Conservation (phyloP, 2,113 vertebrate genomes). For the Lutjanus erythropterus region DNA sequence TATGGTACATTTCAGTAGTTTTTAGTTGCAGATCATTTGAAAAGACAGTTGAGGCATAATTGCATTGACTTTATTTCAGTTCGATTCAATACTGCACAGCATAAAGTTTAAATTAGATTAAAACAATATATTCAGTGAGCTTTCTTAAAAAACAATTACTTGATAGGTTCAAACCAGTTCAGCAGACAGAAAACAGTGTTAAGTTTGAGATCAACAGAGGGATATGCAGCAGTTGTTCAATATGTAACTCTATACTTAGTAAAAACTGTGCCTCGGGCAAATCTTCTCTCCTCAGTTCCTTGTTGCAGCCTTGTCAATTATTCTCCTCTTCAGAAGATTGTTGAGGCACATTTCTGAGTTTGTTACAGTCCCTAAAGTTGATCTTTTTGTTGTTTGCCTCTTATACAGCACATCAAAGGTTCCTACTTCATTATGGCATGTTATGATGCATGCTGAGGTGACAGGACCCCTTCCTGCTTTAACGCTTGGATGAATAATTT, state of each 20-base stretch:
- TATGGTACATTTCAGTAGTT: neutral
- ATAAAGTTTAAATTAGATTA: neutral
- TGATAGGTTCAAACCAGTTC: constrained; percentile 16
- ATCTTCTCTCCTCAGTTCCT: constrained; percentile 8
- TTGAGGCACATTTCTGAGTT: constrained; percentile 19
- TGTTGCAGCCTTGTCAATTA: constrained; percentile 22
- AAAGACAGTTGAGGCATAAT: neutral
- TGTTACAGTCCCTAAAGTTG: constrained; percentile 16
- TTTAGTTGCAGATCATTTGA: neutral
- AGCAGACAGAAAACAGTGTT: neutral
- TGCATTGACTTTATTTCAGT: neutral
- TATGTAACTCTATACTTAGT: neutral
- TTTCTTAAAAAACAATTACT: neutral
- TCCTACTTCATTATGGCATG: constrained; percentile 18
- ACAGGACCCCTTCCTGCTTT: neutral
- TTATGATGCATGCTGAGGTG: constrained; percentile 26
- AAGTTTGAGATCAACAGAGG: neutral
- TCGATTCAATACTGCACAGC: neutral
- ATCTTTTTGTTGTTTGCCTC: constrained; percentile 20
- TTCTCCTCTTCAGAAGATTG: constrained; percentile 5
- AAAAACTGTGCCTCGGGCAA: constrained; percentile 12
- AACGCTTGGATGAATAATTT: constrained; percentile 27
- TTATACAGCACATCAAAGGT: constrained; percentile 19
- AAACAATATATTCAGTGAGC: neutral
- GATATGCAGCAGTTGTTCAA: neutral